Evolutionary conservation across 2,113 vertebrate species (phyloP), one percentile per base, ranked within the genome.

Genomic region (Percopsis transmontana): DNA sequence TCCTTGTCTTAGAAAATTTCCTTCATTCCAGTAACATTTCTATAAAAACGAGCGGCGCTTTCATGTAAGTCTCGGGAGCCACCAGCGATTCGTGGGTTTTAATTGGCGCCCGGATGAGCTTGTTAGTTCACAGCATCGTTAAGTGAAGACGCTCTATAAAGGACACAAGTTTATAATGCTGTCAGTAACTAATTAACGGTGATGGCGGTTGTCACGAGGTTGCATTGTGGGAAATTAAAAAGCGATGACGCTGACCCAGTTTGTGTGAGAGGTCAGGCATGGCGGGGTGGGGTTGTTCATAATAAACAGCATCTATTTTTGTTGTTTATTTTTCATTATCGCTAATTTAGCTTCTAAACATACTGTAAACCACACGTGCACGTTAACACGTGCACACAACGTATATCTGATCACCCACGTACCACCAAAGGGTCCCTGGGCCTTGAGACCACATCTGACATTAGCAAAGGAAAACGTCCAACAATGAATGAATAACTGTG

Each of bases 151-250:
- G 56, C 56, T 23, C 59, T 60, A 47, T 23, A 80, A 45, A 19
- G 74, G 72, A 61, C 33, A 52, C 52, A 53, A 73, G 74, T 66
- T 78, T 71, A 81, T 84, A 73, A 79, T 62, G 82, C 68, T 83
- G 83, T 85, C 80, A 76, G 70, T 84, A 58, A 79, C 69, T 87
- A 85, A 90, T 90, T 88, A 84, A 74, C n/a, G 12, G 74, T 61
- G 79, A 87, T 86, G 80, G 82, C 83, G 80, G 85, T 83, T 86
- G 80, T 89, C 85, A 81, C 62, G 63, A 85, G 80, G 76, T 75
- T 62, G 75, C 70, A 74, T 72, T 74, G 72, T 72, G 82, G 50
- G 76, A 80, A 82, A 85, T 88, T 86, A 83, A 86, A 84, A 82
- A 86, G 50, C 74, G 82, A 75, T 79, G 58, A 72, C 48, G 59